phyloP scores from a whole-genome alignment of 2,888 invertebrate genomes.

The Ariolimax columbianus region DNA sequence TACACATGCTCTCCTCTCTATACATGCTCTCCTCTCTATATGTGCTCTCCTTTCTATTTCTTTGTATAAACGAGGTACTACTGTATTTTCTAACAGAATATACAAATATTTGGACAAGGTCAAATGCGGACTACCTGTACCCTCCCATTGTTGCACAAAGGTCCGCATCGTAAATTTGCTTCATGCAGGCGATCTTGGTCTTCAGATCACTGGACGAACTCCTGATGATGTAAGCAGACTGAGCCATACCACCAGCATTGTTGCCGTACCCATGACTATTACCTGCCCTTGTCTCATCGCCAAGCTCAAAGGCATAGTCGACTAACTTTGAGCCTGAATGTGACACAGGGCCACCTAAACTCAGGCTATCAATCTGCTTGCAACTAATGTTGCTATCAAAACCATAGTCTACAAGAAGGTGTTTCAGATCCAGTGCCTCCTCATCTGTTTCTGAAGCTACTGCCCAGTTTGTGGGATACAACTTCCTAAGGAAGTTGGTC shows the following conservation, averaged over 20 bases:
- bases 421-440: conserved; percentile 64
- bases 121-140: conserved; percentile 56
- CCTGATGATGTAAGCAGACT: conserved; percentile 62
- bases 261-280: conserved; percentile 9
- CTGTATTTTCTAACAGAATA: too few species aligned
- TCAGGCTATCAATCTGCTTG: conserved; percentile 65
- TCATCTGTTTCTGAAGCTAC: conserved; percentile 67
- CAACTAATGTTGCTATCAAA: conserved; percentile 66
- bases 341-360: conserved; percentile 57
- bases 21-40: too few species aligned
- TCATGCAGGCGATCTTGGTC: conserved; percentile 70
- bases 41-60: too few species aligned
- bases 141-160: conserved; percentile 68
- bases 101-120: too few species aligned
- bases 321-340: conserved; percentile 63
- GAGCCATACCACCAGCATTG: not conserved
- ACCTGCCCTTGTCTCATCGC: not conserved
- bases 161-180: conserved; percentile 65
- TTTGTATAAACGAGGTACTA: too few species aligned
- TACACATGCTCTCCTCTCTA: too few species aligned
- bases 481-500: conserved; percentile 38
- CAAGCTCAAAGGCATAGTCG: conserved; percentile 56
- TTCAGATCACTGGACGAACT: conserved; percentile 64
- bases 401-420: conserved; percentile 62
- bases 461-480: conserved; percentile 67